Conservation (phyloP, 1,140 invertebrate genomes). For the Epicauta chinensis region DNA sequence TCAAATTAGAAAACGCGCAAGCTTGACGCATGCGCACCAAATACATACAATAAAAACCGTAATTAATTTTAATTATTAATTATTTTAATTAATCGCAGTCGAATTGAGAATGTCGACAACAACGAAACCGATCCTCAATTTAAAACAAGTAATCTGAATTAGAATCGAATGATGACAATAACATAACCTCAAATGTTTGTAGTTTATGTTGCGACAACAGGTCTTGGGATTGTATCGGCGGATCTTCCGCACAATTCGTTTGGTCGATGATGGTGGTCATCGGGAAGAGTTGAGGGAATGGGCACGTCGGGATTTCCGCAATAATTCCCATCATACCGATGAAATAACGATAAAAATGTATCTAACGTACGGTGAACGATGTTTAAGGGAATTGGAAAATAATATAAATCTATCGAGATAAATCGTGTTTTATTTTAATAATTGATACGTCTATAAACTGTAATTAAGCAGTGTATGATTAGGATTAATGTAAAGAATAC, state of each 20-base stretch:
- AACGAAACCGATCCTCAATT: constrained; percentile 18
- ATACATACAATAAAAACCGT: neutral
- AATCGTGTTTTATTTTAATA: constrained; percentile 10
- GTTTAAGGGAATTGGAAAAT: constrained; percentile 57
- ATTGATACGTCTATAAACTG: neutral
- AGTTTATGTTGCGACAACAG: constrained; percentile 71
- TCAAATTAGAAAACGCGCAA: constrained; percentile 14
- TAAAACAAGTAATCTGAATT: constrained; percentile 21
- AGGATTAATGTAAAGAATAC: constrained; percentile 29
- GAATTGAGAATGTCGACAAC: constrained; percentile 10
- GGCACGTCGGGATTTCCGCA: constrained; percentile 63
- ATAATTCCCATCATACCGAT: constrained; percentile 59
- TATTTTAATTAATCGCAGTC: neutral
- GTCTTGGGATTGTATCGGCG: constrained; percentile 69
- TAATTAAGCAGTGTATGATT: constrained; percentile 18
- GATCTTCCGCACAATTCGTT: constrained; percentile 58
- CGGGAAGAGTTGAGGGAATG: constrained; percentile 59
- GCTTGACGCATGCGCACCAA: constrained; percentile 1
- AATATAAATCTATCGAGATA: constrained; percentile 50
- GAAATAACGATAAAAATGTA: constrained; percentile 64
- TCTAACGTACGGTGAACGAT: constrained; percentile 61
- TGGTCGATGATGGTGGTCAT: constrained; percentile 58
- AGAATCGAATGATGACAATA: neutral
- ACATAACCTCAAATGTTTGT: constrained; percentile 24
- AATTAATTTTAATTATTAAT: neutral